Conservation (phyloP, 2,888 invertebrate genomes). For the Lacanobia oleracea region DNA sequence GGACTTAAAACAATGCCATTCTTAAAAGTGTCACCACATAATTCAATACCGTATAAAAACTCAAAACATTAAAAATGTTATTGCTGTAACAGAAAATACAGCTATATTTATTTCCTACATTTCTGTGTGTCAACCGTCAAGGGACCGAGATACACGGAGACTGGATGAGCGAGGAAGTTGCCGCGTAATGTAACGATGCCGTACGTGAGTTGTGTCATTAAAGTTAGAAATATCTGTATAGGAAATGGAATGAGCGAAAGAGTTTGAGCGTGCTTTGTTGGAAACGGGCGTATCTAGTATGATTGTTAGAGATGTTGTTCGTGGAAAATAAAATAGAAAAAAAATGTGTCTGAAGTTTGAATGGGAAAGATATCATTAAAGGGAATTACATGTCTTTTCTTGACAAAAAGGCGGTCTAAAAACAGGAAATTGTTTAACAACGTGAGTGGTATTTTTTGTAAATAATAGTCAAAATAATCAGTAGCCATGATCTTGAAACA, state of each 20-base stretch:
- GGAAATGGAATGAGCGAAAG: slow-evolving; percentile 4
- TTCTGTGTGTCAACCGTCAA: slow-evolving; percentile 47
- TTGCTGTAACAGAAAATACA: slow-evolving; percentile 11
- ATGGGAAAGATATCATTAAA: background rate
- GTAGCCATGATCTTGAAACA: background rate
- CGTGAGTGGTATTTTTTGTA: no score
- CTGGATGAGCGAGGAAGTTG: slow-evolving; percentile 40
- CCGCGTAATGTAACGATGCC: slow-evolving; percentile 34
- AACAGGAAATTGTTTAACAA: background rate
- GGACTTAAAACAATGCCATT: background rate
- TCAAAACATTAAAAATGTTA: slow-evolving; percentile 14
- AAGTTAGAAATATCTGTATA: slow-evolving; percentile 35
- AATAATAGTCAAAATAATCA: no score
- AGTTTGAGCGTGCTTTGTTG: slow-evolving; percentile 25
- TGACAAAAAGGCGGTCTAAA: background rate
- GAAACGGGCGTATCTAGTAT: background rate
- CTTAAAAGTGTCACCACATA: background rate
- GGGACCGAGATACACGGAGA: slow-evolving; percentile 42
- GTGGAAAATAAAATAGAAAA: background rate
- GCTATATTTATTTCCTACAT: slow-evolving; percentile 44
- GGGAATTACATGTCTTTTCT: background rate
- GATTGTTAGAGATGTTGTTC: background rate
- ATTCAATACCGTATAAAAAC: background rate
- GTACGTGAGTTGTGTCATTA: slow-evolving; percentile 34
- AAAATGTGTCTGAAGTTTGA: background rate